phyloP scores from a whole-genome alignment of 2,888 invertebrate species.

The Laspeyria flexula region DNA sequence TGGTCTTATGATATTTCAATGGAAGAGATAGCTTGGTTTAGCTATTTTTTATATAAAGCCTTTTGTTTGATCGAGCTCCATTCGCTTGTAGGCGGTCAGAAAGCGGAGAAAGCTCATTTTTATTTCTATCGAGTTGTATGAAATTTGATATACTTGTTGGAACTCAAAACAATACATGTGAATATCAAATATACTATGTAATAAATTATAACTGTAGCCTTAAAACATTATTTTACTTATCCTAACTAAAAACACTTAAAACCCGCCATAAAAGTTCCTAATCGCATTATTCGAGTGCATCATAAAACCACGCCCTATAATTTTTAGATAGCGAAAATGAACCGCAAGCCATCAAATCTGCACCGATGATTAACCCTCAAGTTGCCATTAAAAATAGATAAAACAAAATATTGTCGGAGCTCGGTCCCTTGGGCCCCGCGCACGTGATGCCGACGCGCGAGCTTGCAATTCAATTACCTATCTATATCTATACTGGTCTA shows the following conservation, averaged over 20 bases:
- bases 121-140: slow-evolving; percentile 23
- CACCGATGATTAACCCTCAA: slow-evolving; percentile 74
- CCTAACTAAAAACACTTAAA: slow-evolving; percentile 10
- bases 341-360: slow-evolving; percentile 65
- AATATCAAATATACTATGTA: background rate
- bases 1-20: slow-evolving; percentile 28
- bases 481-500: slow-evolving; percentile 56
- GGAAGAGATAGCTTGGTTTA: slow-evolving; percentile 32
- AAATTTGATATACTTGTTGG: slow-evolving; percentile 24
- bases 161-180: slow-evolving; percentile 20
- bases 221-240: background rate
- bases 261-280: slow-evolving; percentile 28
- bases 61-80: slow-evolving; percentile 33
- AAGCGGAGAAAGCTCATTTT: slow-evolving; percentile 8
- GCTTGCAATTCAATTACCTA: slow-evolving; percentile 77
- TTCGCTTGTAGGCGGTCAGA: slow-evolving; percentile 32
- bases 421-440: slow-evolving; percentile 59
- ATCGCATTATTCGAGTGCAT: slow-evolving; percentile 38
- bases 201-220: too few relatives aligned
- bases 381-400: slow-evolving; percentile 81
- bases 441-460: slow-evolving; percentile 65
- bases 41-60: slow-evolving; percentile 31
- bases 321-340: slow-evolving; percentile 50
- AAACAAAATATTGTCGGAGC: slow-evolving; percentile 74
- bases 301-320: slow-evolving; percentile 37